Base-by-base conservation (phyloP, 2,888 invertebrate genomes). In the Melipona beecheii region DNA sequence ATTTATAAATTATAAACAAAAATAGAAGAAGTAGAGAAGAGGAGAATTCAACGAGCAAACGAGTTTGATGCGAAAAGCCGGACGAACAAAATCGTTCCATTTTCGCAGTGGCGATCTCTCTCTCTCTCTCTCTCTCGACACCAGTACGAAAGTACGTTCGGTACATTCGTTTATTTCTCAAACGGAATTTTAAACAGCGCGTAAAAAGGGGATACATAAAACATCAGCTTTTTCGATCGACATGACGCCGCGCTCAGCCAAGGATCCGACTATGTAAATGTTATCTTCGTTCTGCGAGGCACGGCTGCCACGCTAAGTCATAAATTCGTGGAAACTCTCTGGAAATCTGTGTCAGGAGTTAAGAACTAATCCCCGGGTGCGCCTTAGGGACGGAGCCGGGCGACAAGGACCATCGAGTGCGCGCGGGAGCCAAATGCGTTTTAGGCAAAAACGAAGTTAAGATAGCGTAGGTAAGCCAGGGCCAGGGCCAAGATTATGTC, bases 271-370 rank as follows among this genome's bases (percentile, higher is more conserved):
- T 83, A 83, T 83, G 82, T 56, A 83, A 82, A 82, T 75, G 80
- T 81, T 81, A 72, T 81, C 81, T 79, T 56, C 43, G n/a, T 56
- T 66, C 31, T 56, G 70, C n/a, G 43, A 68, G 65, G 27, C 64
- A 64, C 65, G 58, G n/a, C 58, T 58, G 56, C 78, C 64, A 24
- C 66, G 66, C 65, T 56, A 83, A 75, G 83, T 83, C 83, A 83
- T 83, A 83, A 83, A 83, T 83, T 83, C 60, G 76, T 83, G 76
- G 66, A 81, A 70, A 77, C 62, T 64, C 71, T 62, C 71, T 52
- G 64, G 78, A 74, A 85, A 85, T 85, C 85, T 85, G 85, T 85
- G 85, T 81, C 85, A 85, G 75, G 81, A 85, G 85, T 85, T 75
- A 81, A 85, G 85, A 72, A 75, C 81, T 85, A 85, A 85, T 85